Base-by-base conservation (phyloP, 2,113 vertebrate species). In the Coptodon bakossiorum region DNA sequence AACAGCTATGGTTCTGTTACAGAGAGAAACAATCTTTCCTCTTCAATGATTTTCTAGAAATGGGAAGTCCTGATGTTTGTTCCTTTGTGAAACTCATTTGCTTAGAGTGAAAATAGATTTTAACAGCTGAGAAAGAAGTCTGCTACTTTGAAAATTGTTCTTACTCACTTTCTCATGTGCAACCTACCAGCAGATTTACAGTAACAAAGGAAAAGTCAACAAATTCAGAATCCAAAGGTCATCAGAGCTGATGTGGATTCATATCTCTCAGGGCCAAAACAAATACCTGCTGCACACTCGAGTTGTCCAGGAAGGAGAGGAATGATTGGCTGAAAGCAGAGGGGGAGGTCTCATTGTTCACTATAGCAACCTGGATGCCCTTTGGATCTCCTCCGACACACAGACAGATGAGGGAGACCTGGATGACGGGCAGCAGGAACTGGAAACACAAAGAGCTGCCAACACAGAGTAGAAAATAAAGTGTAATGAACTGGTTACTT, bases 361-460 rank as follows among this genome's bases (percentile, higher is more conserved):
- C 96, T 90, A 97, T 96, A 0, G 97, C 97, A 5, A 97, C 95
- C 43, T 89, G 86, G 81, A 97, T 94, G 19, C 89, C 95, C 56
- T 89, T 91, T 1, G 96, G 96, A 13, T 97, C 96, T 9, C 95
- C 96, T 9, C 97, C 97, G 2, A 97, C 90, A 54, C 97, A 97
- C 82, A 97, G 66, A 76, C 96, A 97, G 94, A 97, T 97, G 57
- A 97, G 95, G 29, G 95, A 96, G 90, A 97, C 94, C 94, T 97
- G 96, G 94, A 97, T 96, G 82, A 97, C 96, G 1, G 97, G 96
- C 90, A 97, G 92, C 59, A 97, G 31, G 94, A 97, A 97, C 96
- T 97, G 96, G 93, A 97, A 97, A 90, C 95, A 96, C 88, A 97
- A 40, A 4, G 96, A 97, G 68, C 97, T 97, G 91, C 11, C 7